Evolutionary conservation across 2,888 invertebrate species (phyloP), one percentile per base, ranked within the genome.

Genomic region (Melanostoma mellinum): DNA sequence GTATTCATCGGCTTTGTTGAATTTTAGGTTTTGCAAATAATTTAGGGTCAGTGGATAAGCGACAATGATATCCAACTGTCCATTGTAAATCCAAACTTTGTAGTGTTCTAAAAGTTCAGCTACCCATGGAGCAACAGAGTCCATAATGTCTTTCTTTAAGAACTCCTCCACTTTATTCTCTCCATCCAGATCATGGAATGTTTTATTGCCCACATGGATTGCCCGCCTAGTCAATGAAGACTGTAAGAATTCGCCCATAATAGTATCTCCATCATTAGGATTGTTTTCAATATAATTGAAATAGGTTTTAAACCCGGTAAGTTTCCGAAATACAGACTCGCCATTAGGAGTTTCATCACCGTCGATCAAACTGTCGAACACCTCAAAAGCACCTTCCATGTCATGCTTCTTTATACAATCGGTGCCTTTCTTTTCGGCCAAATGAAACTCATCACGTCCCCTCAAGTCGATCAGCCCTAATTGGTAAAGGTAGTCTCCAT

Each of bases 41-140:
- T 95, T 95, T 10, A 95, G 93, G 0, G 97, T 97, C 61, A 97
- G 89, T 0, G 97, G 97, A 90, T 97, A 97, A 0, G 97, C 97
- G 0, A 97, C 96, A 85, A 98, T 97, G 9, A 98, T 95, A 89
- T 98, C 98, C 85, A 98, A 89, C 89, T 98, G 98, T 0, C 98
- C 98, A 89, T 95, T 97, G 90, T 98, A 98, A 80, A 97, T 93
- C 55, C 98, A 93, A n/a, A 97, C 89, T 2, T 86, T 88, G 58
- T 90, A 90, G 86, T 94, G 91, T 42, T 94, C 92, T 0, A 96
- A 88, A 0, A 97, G 91, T 86, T 95, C 94, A 0, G 94, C 92
- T 72, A 97, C 92, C 93, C 94, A 94, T 0, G 93, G 93, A 6
- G 96, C 95, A 6, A 97, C 94, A 0, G 95, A 95, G 88, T 96